A percentile compares a stretch with the other conserved stretches of the same genome.
These are phyloP conservation scores for Perithous albicinctus DNA, from an alignment of 2,888 invertebrate species.

Conservation along the genomic window DNA sequence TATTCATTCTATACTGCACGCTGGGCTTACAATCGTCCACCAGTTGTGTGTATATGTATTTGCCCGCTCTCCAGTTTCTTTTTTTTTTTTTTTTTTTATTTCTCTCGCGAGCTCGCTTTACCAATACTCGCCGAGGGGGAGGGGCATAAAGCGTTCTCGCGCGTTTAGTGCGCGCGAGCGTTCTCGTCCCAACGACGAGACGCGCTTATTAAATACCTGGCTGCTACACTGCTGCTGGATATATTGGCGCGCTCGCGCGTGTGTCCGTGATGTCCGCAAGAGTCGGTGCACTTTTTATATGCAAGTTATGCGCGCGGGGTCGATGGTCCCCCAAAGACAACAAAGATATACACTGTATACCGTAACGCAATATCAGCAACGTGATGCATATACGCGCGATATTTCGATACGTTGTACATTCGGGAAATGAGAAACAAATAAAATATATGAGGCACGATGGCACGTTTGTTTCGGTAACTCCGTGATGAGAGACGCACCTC, in stretches of 20 bases:
- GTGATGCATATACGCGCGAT: background rate
- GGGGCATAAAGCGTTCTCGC: constrained; percentile 47
- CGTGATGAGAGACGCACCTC: background rate
- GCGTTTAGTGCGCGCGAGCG: constrained; percentile 44
- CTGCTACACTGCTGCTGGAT: constrained; percentile 46
- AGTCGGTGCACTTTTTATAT: constrained; percentile 57
- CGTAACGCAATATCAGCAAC: constrained; percentile 27
- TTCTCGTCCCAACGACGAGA: constrained; percentile 51
- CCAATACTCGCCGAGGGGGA: constrained; percentile 34
- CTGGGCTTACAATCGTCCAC: background rate
- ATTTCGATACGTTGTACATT: background rate
- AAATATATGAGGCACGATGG: background rate
- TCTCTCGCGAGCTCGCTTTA: constrained; percentile 28
- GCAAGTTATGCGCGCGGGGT: constrained; percentile 63
- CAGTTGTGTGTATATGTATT: constrained; percentile 5
- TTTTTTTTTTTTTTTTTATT: constrained; percentile 15
- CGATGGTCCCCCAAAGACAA: constrained; percentile 61
- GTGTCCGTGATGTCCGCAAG: constrained; percentile 59
- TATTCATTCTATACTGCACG: background rate
- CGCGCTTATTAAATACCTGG: constrained; percentile 67
- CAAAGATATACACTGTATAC: constrained; percentile 42
- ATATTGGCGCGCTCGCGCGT: constrained; percentile 55
- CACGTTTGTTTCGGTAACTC: constrained; percentile 7
- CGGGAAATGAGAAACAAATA: constrained; percentile 17
- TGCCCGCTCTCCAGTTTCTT: constrained; percentile 19